phyloP scores from a whole-genome alignment of 2,113 vertebrate genomes.

The Pluvialis apricaria region DNA sequence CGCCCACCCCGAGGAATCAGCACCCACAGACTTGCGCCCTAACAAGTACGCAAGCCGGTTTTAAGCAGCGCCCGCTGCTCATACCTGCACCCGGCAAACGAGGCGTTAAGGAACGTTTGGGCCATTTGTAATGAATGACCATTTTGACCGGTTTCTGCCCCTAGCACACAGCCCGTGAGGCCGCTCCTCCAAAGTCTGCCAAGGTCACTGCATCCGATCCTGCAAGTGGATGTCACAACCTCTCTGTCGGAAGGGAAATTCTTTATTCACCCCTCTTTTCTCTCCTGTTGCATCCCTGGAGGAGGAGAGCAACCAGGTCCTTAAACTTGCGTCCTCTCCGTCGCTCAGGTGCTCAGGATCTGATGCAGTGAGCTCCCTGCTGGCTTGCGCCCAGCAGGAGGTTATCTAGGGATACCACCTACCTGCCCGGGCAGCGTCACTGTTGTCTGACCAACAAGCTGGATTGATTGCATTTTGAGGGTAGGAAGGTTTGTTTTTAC shows the following conservation, averaged over 20 bases:
- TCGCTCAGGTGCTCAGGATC: neutral
- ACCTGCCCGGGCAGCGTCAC: neutral
- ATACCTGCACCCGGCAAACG: neutral
- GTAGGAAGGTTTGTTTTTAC: conserved; percentile 33
- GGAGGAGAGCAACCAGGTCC: neutral
- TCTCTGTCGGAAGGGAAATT: neutral
- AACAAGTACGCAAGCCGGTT: neutral
- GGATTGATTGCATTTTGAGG: neutral
- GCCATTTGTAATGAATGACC: neutral
- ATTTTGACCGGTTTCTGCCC: neutral
- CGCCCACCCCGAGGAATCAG: fast-evolving
- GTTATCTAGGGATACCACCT: neutral
- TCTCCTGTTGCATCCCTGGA: neutral
- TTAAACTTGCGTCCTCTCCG: neutral
- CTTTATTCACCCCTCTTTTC: neutral
- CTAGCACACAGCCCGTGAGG: neutral
- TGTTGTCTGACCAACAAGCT: neutral
- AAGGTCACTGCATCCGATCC: neutral
- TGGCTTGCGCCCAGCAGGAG: fast-evolving
- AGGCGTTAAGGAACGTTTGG: neutral
- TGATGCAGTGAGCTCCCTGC: neutral
- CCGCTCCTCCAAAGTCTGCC: neutral
- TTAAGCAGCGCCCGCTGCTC: fast-evolving
- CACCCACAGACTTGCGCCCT: neutral
- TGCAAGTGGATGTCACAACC: neutral